phyloP scores from a whole-genome alignment of 2,888 invertebrate genomes.

The Achlya flavicornis region DNA sequence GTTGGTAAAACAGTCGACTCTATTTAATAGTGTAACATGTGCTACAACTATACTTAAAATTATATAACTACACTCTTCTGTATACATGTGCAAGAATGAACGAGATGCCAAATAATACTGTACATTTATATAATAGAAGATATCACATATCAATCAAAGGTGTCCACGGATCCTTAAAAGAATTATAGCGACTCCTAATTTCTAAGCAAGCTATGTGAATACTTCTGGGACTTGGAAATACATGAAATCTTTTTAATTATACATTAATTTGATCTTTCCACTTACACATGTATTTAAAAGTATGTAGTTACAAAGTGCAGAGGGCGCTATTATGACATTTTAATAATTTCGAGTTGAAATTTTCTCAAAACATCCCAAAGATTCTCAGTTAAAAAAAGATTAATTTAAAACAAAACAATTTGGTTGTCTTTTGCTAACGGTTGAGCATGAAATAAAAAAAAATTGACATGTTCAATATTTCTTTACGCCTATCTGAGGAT shows the following conservation, averaged over 20 bases:
- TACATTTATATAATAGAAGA: background rate
- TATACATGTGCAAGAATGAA: background rate
- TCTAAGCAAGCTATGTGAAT: background rate
- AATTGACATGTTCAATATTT: constrained; percentile 18
- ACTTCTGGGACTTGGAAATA: background rate
- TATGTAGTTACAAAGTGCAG: background rate
- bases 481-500: constrained; percentile 56
- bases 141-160: background rate
- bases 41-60: background rate
- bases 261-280: background rate
- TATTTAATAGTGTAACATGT: background rate
- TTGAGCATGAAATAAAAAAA: constrained; percentile 41
- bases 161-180: no score
- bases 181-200: no score
- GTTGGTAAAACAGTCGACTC: constrained; percentile 10
- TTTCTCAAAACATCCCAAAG: no score
- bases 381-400: no score
- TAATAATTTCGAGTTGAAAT: background rate
- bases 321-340: constrained; percentile 17
- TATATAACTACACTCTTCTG: constrained; percentile 7
- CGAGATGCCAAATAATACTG: background rate
- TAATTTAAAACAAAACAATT: constrained; percentile 18
- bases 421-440: constrained; percentile 42
- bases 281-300: background rate
- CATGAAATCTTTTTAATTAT: background rate